A percentile compares a stretch with the other conserved stretches of the same genome.
phyloP scores from a whole-genome alignment of 1,140 invertebrate genomes.

The Maniola jurtina region DNA sequence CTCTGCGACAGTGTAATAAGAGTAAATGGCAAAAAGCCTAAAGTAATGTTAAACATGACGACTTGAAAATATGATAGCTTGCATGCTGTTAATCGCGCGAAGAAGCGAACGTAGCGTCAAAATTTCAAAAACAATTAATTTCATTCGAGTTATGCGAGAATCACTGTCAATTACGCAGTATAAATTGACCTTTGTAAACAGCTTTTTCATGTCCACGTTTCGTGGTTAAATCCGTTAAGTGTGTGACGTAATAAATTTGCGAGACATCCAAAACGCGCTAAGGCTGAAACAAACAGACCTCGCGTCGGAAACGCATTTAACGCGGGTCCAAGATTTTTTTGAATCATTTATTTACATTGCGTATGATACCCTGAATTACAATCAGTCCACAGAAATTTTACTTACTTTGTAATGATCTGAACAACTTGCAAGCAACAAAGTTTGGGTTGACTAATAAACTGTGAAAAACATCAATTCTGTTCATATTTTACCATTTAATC shows the following conservation, averaged over 20 bases:
- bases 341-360: too few species aligned
- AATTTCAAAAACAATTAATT: conserved; percentile 36
- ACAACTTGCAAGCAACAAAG: too few species aligned
- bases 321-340: too few species aligned
- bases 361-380: too few species aligned
- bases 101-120: conserved; percentile 44
- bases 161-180: conserved; percentile 44
- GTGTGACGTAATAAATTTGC: conserved; percentile 48
- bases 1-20: neutral
- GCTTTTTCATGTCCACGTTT: conserved; percentile 53
- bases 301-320: too few species aligned
- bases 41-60: conserved; percentile 11
- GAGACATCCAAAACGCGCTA: conserved; percentile 40
- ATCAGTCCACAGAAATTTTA: too few species aligned
- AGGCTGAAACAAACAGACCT: too few species aligned
- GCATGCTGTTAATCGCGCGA: conserved; percentile 5
- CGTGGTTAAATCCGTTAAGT: conserved; percentile 41
- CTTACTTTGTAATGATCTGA: too few species aligned
- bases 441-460: too few species aligned
- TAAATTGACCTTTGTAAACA: conserved; percentile 57
- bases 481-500: too few species aligned
- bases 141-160: conserved; percentile 17
- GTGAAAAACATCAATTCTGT: too few species aligned
- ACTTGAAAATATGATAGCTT: conserved; percentile 7
- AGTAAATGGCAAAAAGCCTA: neutral